Conservation (phyloP, 2,797 vertebrate genomes). For the Staurois parvus region DNA sequence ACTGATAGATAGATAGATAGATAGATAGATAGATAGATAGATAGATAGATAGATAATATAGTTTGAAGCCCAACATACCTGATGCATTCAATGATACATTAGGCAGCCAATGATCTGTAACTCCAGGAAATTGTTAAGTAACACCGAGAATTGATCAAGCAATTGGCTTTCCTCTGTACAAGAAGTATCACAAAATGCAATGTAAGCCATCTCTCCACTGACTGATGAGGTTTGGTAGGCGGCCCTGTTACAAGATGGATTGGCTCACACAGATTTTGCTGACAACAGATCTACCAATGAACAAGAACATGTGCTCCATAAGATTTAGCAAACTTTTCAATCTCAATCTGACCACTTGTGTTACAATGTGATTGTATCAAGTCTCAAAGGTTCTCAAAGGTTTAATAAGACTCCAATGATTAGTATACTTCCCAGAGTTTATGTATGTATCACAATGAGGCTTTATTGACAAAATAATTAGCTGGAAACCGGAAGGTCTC, state of each 20-base stretch:
- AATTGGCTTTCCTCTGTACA: slow-evolving; percentile 39
- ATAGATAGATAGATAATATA: too few species aligned
- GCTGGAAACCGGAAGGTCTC: too few species aligned
- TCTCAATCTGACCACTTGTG: background rate
- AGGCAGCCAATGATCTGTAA: slow-evolving; percentile 51
- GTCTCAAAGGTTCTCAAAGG: too few species aligned
- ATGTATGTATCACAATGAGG: too few species aligned
- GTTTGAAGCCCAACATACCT: background rate
- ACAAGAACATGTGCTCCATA: background rate
- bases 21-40: too few species aligned
- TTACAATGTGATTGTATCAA: too few species aligned
- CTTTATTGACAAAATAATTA: too few species aligned
- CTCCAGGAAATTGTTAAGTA: slow-evolving; percentile 36
- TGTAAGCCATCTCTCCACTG: background rate
- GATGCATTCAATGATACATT: slow-evolving; percentile 44
- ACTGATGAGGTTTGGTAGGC: background rate
- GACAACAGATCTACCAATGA: background rate
- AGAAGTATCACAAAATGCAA: slow-evolving; percentile 33
- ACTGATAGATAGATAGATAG: too few species aligned
- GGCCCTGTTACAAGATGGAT: background rate
- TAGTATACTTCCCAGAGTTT: too few species aligned
- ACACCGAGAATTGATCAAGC: slow-evolving; percentile 33
- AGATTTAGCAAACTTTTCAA: background rate
- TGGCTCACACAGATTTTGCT: background rate
- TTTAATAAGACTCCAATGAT: too few species aligned